Evolutionary conservation across 2,888 invertebrate species (phyloP).

Genomic region (Cerceris rybyensis): DNA sequence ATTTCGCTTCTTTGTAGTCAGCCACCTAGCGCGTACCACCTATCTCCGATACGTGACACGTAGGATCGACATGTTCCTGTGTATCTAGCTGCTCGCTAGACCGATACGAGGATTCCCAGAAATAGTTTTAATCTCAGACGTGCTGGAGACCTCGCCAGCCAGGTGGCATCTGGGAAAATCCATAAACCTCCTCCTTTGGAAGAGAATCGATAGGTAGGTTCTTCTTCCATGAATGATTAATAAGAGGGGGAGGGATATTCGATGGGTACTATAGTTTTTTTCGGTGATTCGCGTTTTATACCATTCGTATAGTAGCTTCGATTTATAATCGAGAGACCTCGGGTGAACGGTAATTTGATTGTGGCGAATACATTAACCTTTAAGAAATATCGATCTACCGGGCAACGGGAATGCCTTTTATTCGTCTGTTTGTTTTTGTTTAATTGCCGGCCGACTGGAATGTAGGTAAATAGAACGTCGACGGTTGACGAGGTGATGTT

Average conservation of each 20-base stretch:
- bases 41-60: slow-evolving; percentile 72
- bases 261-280: too few species aligned
- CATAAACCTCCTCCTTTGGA: slow-evolving; percentile 37
- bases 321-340: too few species aligned
- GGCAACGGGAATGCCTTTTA: too few species aligned
- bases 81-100: background rate
- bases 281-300: too few species aligned
- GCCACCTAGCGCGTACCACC: slow-evolving; percentile 76
- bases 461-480: too few species aligned
- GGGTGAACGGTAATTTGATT: too few species aligned
- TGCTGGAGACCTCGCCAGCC: slow-evolving; percentile 40
- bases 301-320: too few species aligned
- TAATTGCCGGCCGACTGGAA: background rate
- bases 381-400: too few species aligned
- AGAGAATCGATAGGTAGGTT: slow-evolving; percentile 27
- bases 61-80: slow-evolving; percentile 51
- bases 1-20: slow-evolving; percentile 80
- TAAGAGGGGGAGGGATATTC: background rate
- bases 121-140: slow-evolving; percentile 63
- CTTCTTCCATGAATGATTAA: slow-evolving; percentile 41
- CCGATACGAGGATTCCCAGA: slow-evolving; percentile 50
- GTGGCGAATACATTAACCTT: too few species aligned
- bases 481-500: too few species aligned
- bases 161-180: slow-evolving; percentile 38
- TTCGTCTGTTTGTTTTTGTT: slow-evolving; percentile 7